phyloP scores from a whole-genome alignment of 2,888 invertebrate species.

The Ophion obscuratus region DNA sequence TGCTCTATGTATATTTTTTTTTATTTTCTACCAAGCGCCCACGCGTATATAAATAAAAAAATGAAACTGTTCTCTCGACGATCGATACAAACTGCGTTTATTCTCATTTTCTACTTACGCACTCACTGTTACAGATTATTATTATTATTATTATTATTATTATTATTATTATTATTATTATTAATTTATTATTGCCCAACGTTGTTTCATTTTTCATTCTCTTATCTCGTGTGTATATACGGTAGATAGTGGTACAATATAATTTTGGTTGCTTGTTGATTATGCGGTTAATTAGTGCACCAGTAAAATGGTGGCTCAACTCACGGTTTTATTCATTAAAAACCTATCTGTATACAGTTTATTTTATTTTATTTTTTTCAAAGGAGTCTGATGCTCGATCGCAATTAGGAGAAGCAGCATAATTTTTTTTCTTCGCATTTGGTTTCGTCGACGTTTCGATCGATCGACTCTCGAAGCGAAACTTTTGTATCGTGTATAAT shows the following conservation, averaged over 20 bases:
- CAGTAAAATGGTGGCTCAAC: constrained; percentile 62
- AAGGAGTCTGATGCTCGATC: constrained; percentile 37
- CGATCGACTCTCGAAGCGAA: constrained; percentile 48
- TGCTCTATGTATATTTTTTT: constrained; percentile 28
- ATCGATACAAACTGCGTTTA: constrained; percentile 59
- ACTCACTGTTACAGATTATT: constrained; percentile 47
- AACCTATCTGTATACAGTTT: constrained; percentile 52
- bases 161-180: constrained; percentile 48
- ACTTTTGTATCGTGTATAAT: constrained; percentile 31
- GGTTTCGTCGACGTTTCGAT: constrained; percentile 23
- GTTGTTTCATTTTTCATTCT: constrained; percentile 58
- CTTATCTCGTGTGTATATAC: constrained; percentile 57
- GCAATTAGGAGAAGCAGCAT: constrained; percentile 43
- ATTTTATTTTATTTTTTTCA: constrained; percentile 23
- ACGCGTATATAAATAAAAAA: constrained; percentile 52
- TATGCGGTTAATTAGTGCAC: constrained; percentile 60
- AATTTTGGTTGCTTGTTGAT: constrained; percentile 42
- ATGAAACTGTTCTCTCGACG: constrained; percentile 53
- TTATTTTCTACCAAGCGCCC: constrained; percentile 41
- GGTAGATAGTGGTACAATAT: constrained; percentile 47
- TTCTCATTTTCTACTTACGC: constrained; percentile 39
- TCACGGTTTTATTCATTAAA: constrained; percentile 53
- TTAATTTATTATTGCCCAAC: constrained; percentile 64
- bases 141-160: constrained; percentile 48
- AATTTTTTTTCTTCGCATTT: constrained; percentile 14